These are phyloP conservation scores for Drosophila subquinaria DNA, from an alignment of 2,888 invertebrate species.

Conservation along the genomic window DNA sequence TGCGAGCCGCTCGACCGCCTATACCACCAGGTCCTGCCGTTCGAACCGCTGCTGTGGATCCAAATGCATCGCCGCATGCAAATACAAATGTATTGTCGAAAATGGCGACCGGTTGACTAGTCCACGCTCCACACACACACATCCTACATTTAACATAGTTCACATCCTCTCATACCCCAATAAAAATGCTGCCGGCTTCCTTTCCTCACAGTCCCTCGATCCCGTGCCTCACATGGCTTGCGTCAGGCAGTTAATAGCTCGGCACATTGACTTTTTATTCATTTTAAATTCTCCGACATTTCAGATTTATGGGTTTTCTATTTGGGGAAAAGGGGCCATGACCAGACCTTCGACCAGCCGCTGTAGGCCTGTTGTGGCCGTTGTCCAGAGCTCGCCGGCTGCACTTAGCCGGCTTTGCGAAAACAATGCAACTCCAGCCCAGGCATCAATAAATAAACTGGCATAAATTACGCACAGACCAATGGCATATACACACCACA, in stretches of 20 bases:
- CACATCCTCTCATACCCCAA: neutral
- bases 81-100: constrained; percentile 82
- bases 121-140: constrained; percentile 2
- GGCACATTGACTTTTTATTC: constrained; percentile 83
- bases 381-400: constrained; percentile 51
- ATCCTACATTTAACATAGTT: constrained; percentile 7
- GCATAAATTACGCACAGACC: constrained; percentile 77
- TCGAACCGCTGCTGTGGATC: constrained; percentile 58
- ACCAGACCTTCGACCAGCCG: constrained; percentile 32
- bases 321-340: constrained; percentile 60
- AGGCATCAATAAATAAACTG: constrained; percentile 78
- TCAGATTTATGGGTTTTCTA: constrained; percentile 79
- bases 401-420: constrained; percentile 75
- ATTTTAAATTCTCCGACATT: constrained; percentile 82
- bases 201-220: neutral
- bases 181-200: neutral
- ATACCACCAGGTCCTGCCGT: constrained; percentile 48
- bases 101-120: constrained; percentile 75
- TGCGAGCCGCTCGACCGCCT: constrained; percentile 70
- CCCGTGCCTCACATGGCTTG: constrained; percentile 53
- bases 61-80: constrained; percentile 78
- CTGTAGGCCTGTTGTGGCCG: constrained; percentile 21
- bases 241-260: constrained; percentile 82
- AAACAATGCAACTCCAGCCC: constrained; percentile 72
- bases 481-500: constrained; percentile 54